Conservation (phyloP, 23 tunicate species). For the Phallusia fumigata region DNA sequence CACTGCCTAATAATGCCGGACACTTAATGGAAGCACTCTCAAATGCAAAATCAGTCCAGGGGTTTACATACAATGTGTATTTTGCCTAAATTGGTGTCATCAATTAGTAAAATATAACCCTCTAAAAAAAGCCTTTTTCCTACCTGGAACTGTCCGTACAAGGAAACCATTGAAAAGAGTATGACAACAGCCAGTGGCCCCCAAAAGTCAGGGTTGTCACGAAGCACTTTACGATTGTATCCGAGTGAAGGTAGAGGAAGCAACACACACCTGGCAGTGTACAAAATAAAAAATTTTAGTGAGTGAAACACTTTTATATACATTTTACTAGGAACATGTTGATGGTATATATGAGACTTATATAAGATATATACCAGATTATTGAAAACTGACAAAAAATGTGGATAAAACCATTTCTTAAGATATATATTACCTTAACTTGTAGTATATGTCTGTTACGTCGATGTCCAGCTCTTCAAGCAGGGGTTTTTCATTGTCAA, state of each 20-base stretch:
- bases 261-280: conserved; percentile 79
- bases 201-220: conserved; percentile 98
- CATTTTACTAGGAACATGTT: too few species aligned
- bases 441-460: conserved; percentile 84
- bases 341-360: too few species aligned
- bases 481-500: conserved; percentile 63
- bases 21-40: too few species aligned
- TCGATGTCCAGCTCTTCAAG: conserved; percentile 98
- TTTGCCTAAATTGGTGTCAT: too few species aligned
- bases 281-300: too few species aligned
- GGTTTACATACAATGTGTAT: neutral
- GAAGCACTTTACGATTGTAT: conserved; percentile 68
- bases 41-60: neutral
- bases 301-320: too few species aligned
- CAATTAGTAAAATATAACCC: too few species aligned
- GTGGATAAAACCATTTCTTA: too few species aligned
- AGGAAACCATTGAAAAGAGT: conserved; percentile 83
- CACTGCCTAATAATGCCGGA: too few species aligned
- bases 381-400: too few species aligned
- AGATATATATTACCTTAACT: conserved; percentile 39
- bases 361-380: too few species aligned
- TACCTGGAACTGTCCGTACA: conserved; percentile 93
- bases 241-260: conserved; percentile 90
- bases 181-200: conserved; percentile 94
- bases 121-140: too few species aligned